These are phyloP conservation scores for Aphidoletes aphidimyza DNA, from an alignment of 2,888 invertebrate genomes.

Conservation along the genomic window DNA sequence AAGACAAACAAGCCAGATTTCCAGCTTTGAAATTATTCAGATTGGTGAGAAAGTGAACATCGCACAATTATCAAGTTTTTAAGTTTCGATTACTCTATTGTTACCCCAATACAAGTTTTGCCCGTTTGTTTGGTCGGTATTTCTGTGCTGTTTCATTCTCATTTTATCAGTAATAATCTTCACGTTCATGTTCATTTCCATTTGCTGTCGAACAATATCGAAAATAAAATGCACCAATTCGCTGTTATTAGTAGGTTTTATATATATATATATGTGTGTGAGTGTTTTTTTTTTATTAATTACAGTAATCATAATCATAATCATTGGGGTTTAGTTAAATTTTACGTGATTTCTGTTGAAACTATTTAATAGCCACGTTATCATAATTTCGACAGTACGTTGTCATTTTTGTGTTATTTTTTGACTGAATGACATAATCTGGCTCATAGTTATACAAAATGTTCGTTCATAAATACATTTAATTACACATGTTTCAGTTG, in stretches of 20 bases:
- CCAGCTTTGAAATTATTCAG: not conserved
- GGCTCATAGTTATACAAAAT: slow-evolving; percentile 6
- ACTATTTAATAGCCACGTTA: slow-evolving; percentile 26
- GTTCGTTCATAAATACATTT: slow-evolving; percentile 40
- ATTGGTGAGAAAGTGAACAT: not conserved
- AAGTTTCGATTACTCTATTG: not conserved
- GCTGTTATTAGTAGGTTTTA: slow-evolving; percentile 17
- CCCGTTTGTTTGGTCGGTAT: not conserved
- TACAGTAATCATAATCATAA: slow-evolving; percentile 53
- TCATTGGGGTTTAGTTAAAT: slow-evolving; percentile 24
- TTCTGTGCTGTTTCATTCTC: not conserved
- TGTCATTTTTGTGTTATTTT: not conserved
- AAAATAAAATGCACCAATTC: not conserved
- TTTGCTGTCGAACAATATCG: not conserved
- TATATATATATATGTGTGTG: too few relatives aligned
- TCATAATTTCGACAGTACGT: not conserved
- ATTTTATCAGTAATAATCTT: too few relatives aligned
- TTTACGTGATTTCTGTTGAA: not conserved
- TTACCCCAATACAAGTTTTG: not conserved
- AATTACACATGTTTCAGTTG: not conserved
- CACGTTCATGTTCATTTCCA: not conserved
- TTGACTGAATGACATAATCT: not conserved
- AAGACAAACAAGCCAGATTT: slow-evolving; percentile 2
- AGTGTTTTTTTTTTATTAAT: slow-evolving; percentile 21
- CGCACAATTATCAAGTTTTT: slow-evolving; percentile 12